Conservation (phyloP, 2,888 invertebrate species). For the Keiferia lycopersicella region DNA sequence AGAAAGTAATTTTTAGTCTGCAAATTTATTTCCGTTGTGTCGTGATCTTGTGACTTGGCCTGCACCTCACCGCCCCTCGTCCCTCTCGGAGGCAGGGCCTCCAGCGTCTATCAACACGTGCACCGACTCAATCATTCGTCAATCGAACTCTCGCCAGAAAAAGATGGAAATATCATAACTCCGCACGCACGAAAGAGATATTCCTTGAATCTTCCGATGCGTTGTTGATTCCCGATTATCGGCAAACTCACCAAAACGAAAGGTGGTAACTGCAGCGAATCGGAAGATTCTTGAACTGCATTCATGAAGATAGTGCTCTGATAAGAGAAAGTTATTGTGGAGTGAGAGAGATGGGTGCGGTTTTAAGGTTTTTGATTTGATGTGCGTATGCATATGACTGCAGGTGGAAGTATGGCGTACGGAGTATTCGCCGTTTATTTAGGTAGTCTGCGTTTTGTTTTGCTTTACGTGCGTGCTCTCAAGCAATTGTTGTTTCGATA, state of each 20-base stretch:
- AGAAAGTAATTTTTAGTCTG: neutral
- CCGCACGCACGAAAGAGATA: conserved; percentile 55
- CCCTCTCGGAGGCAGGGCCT: conserved; percentile 57
- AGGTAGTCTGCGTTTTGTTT: conserved; percentile 54
- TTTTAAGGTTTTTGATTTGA: conserved; percentile 50
- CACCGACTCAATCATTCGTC: conserved; percentile 69
- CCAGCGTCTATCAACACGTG: conserved; percentile 59
- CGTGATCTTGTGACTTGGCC: conserved; percentile 38
- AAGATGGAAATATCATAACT: conserved; percentile 58
- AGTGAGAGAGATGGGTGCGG: conserved; percentile 57
- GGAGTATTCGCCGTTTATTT: conserved; percentile 60
- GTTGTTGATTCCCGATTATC: conserved; percentile 56
- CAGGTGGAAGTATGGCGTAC: conserved; percentile 56
- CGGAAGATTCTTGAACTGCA: conserved; percentile 47
- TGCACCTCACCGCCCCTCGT: conserved; percentile 45
- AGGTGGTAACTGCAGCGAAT: conserved; percentile 57
- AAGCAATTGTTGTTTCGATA: conserved; percentile 66
- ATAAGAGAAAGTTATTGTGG: conserved; percentile 49
- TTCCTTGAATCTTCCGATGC: conserved; percentile 42
- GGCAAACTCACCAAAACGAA: conserved; percentile 63
- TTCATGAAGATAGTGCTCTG: conserved; percentile 43
- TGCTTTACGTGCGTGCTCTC: conserved; percentile 55
- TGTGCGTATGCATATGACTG: conserved; percentile 38
- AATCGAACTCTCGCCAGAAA: conserved; percentile 61
- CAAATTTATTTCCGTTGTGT: neutral